Evolutionary conservation across 2,888 invertebrate genomes (phyloP).

Genomic region (Archaeoteleia sp.): DNA sequence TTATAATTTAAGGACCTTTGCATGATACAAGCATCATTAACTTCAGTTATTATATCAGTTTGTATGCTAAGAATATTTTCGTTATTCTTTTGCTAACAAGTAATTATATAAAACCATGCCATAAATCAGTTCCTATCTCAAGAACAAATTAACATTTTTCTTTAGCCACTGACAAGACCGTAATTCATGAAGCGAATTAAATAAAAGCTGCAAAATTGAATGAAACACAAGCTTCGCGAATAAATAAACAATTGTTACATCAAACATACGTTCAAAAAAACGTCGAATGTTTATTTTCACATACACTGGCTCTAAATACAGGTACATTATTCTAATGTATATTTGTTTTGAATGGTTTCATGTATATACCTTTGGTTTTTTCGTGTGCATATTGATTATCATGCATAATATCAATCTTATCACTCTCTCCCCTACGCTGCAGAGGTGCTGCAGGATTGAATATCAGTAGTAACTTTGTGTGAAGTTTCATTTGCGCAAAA

Average conservation of each 20-base stretch:
- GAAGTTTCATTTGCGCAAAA: neutral
- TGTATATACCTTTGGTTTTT: conserved; percentile 35
- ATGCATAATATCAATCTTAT: conserved; percentile 52
- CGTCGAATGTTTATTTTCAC: conserved; percentile 38
- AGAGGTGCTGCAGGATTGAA: conserved; percentile 38
- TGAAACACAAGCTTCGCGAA: conserved; percentile 13
- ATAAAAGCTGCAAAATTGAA: neutral
- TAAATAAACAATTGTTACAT: neutral
- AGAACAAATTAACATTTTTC: neutral
- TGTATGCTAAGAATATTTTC: conserved; percentile 29
- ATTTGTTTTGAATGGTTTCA: conserved; percentile 37
- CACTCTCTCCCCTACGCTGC: conserved; percentile 54
- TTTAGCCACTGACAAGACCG: too few species aligned
- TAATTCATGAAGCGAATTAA: too few species aligned
- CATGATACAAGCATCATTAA: conserved; percentile 36
- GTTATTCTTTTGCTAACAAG: too few species aligned
- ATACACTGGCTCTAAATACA: conserved; percentile 48
- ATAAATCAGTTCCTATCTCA: conserved; percentile 27
- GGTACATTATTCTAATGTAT: conserved; percentile 47
- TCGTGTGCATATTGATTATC: conserved; percentile 51
- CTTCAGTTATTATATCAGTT: conserved; percentile 23
- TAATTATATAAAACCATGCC: conserved; percentile 15
- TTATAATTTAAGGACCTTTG: conserved; percentile 14
- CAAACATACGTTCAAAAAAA: conserved; percentile 26
- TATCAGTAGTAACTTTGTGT: conserved; percentile 40